Conservation (phyloP, 2,888 invertebrate species). For the Neoascia interrupta region DNA sequence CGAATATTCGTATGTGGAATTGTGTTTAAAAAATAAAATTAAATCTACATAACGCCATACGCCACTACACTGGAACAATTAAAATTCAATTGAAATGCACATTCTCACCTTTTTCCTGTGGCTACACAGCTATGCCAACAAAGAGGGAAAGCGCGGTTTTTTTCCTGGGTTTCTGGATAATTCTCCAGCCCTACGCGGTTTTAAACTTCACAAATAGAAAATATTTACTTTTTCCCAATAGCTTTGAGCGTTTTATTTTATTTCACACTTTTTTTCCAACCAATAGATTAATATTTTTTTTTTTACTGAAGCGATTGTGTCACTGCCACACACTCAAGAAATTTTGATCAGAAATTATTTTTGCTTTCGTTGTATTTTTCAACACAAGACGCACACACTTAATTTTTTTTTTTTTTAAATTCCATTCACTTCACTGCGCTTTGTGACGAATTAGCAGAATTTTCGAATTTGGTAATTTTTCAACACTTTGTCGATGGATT, state of each 20-base stretch:
- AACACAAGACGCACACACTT: constrained; percentile 40
- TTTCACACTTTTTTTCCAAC: not conserved
- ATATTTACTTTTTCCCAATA: not conserved
- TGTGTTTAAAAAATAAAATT: not conserved
- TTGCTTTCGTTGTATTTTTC: constrained; percentile 1
- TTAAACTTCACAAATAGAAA: not conserved
- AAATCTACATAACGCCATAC: not conserved
- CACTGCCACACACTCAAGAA: constrained; percentile 54
- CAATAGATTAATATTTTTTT: not conserved
- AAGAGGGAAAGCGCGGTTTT: constrained; percentile 63
- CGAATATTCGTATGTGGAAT: no score
- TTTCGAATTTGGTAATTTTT: constrained; percentile 1
- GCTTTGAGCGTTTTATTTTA: not conserved
- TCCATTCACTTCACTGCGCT: constrained; percentile 39
- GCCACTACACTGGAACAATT: not conserved
- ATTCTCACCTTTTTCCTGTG: constrained; percentile 48
- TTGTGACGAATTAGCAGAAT: constrained; percentile 41
- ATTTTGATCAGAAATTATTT: constrained; percentile 10
- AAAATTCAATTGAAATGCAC: constrained; percentile 27
- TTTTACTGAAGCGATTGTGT: constrained; percentile 39
- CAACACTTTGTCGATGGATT: constrained; percentile 14
- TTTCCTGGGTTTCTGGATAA: constrained; percentile 11
- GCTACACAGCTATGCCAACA: constrained; percentile 41
- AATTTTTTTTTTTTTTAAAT: constrained; percentile 19
- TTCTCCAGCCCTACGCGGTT: not conserved